phyloP scores from a whole-genome alignment of 2,113 vertebrate species.

The Marcusenius ussheri region DNA sequence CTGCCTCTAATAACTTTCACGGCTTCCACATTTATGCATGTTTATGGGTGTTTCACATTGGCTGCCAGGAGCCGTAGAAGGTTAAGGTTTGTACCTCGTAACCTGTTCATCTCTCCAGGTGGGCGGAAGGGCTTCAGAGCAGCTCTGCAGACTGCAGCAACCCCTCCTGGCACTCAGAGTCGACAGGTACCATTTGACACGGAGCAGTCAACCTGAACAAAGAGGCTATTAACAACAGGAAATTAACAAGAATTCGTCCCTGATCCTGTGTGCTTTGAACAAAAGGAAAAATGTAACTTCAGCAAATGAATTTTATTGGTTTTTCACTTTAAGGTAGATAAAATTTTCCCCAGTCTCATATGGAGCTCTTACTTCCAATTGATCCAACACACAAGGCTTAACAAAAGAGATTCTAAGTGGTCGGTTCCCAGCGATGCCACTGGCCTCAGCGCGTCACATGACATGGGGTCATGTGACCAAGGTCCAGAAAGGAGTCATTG shows the following conservation, averaged over 20 bases:
- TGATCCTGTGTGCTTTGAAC: constrained; percentile 9
- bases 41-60: neutral
- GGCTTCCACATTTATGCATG: neutral
- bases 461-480: too few species aligned
- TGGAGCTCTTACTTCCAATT: constrained; percentile 49
- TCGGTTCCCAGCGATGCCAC: constrained; percentile 35
- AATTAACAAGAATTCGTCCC: neutral
- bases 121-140: neutral
- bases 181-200: neutral
- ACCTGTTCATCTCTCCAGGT: neutral
- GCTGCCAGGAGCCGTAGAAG: neutral
- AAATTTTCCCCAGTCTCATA: constrained; percentile 38
- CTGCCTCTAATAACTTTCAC: neutral
- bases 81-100: neutral
- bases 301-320: constrained; percentile 51
- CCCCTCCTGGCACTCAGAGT: neutral
- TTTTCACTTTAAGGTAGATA: constrained; percentile 53
- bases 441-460: neutral
- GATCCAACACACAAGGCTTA: constrained; percentile 50
- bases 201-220: neutral
- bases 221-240: neutral
- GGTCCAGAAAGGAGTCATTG: neutral
- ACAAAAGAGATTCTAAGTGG: constrained; percentile 57
- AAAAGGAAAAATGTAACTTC: constrained; percentile 58
- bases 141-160: neutral